Conservation (phyloP, 2,888 invertebrate species). For the Platycnemis pennipes region DNA sequence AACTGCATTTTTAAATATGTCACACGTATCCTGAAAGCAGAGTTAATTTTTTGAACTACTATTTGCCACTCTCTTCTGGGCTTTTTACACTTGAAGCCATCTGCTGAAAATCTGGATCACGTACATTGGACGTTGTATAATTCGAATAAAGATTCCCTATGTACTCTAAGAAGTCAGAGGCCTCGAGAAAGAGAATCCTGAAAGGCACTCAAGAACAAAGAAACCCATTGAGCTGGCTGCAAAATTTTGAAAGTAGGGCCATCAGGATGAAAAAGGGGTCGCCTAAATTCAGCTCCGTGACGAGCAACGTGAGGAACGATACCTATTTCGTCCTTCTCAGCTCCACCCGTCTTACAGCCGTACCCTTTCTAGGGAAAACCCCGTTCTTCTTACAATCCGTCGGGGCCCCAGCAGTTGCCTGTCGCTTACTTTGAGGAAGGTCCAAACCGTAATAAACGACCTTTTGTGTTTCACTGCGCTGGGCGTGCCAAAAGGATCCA, state of each 20-base stretch:
- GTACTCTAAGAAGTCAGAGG: not conserved
- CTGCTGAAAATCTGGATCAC: no score
- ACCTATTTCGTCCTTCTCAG: not conserved
- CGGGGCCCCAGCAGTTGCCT: not conserved
- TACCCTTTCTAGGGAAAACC: conserved; percentile 28
- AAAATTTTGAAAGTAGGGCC: not conserved
- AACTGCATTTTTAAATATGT: no score
- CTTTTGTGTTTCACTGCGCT: conserved; percentile 26
- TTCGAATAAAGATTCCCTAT: no score
- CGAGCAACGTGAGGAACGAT: not conserved
- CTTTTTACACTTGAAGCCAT: no score
- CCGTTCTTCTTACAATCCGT: conserved; percentile 43
- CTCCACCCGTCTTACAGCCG: not conserved
- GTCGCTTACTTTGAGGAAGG: conserved; percentile 23
- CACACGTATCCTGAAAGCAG: no score
- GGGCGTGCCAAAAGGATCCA: not conserved
- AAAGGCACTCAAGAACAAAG: not conserved
- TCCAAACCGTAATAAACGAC: conserved; percentile 40
- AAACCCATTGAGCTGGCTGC: not conserved
- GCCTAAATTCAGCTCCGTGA: not conserved
- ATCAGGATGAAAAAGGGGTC: conserved; percentile 10
- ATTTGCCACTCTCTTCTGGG: no score
- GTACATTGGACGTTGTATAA: no score
- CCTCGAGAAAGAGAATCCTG: not conserved
- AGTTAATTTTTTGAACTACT: no score